These are phyloP conservation scores for Pangasius macronema DNA, from an alignment of 2,797 vertebrate species.

Conservation along the genomic window DNA sequence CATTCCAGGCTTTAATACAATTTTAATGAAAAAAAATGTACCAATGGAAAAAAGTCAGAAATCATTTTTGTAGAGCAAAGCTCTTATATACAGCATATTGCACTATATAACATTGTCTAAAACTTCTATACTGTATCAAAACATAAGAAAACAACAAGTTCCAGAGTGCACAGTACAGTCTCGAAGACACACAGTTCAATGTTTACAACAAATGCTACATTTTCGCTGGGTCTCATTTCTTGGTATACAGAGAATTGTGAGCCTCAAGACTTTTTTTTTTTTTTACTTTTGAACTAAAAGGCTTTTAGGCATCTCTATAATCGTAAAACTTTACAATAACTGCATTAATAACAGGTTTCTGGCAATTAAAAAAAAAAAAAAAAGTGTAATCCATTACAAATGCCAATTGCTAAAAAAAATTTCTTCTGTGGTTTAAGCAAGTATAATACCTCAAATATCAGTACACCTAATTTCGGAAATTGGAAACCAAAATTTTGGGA, in stretches of 20 bases:
- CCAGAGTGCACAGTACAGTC: constrained; percentile 84
- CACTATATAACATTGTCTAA: constrained; percentile 81
- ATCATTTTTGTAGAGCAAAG: constrained; percentile 80
- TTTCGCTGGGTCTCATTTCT: constrained; percentile 83
- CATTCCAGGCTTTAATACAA: constrained; percentile 70
- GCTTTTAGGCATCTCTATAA: constrained; percentile 72
- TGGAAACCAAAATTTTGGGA: constrained; percentile 1
- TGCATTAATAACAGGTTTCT: constrained; percentile 51
- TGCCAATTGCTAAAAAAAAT: constrained; percentile 41
- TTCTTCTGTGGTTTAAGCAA: constrained; percentile 53
- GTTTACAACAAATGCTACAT: constrained; percentile 86
- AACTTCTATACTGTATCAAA: constrained; percentile 77
- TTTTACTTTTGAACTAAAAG: constrained; percentile 77
- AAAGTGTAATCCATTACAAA: constrained; percentile 20
- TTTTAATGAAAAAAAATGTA: constrained; percentile 84
- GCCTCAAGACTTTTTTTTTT: constrained; percentile 72
- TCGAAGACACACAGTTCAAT: constrained; percentile 84
- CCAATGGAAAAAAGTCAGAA: constrained; percentile 77
- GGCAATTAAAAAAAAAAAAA: not conserved
- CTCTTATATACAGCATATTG: constrained; percentile 86
- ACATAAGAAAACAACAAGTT: constrained; percentile 65
- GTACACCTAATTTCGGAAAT: not conserved
- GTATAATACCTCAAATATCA: constrained; percentile 25
- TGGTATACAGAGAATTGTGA: constrained; percentile 81
- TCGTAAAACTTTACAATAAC: constrained; percentile 5